Base-by-base conservation (phyloP, 2,888 invertebrate genomes). In the Agriotes lineatus region DNA sequence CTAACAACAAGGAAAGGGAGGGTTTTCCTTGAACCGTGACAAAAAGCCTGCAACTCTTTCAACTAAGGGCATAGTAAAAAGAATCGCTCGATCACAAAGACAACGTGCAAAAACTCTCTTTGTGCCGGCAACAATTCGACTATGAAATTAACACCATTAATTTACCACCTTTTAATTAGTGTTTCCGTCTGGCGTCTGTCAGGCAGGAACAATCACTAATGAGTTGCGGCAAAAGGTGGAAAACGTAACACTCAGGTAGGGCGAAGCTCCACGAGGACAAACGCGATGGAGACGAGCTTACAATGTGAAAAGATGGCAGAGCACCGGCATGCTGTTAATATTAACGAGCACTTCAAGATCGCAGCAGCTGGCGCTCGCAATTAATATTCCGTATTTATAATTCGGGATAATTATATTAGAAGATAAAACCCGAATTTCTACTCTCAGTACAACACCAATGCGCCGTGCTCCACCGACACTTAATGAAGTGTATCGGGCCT, bases 381-480 rank as follows among this genome's bases (percentile, higher is more conserved):
- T 64, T 64, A 64, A 57, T 64, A 64, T 44, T 64, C 64, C 20
- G 64, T 64, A 64, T 64, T 64, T 64, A 64, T 64, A 64, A 57
- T 64, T 56, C 33, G 22, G n/a, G 64, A 64, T 64, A 62, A 62
- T 62, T 62, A 54, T 64, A 54, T 64, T 64, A 57, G 64, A 45
- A 64, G 64, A 64, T 64, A 64, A 64, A 57, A 54, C 42, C 33
- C 18, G 56, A 56, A 63, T 48, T 52, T 61, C 54, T 39, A 54
- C 54, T 42, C 39, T 54, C 50, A 19, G 12, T 59, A 61, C 37
- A 50, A 61, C 50, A 22, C 12, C 35, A 50, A 12, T 35, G 45
- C 30, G 45, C 22, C 20, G 48, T 48, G 33, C 33, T 61, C 35
- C 59, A 25, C 19, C 30, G 25, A 30, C 39, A 59, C 33, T 44